Evolutionary conservation across 1,140 invertebrate genomes (phyloP).

Genomic region (Drosophila ironensis): DNA sequence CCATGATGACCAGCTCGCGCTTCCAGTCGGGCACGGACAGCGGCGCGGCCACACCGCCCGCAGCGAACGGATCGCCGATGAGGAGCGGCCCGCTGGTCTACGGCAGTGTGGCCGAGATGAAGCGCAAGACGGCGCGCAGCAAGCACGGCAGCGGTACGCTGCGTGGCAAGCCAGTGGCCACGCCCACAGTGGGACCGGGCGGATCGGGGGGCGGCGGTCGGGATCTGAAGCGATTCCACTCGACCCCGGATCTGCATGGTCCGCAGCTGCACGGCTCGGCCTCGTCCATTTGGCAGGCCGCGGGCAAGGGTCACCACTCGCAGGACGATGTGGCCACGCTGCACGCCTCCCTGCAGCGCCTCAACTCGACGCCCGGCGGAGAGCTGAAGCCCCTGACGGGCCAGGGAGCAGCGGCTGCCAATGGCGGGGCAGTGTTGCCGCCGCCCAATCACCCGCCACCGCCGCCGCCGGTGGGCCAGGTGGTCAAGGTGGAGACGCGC

Average conservation of each 20-base stretch:
- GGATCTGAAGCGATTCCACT: slow-evolving; percentile 91
- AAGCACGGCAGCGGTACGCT: slow-evolving; percentile 73
- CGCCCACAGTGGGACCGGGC: slow-evolving; percentile 66
- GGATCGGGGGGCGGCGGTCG: slow-evolving; percentile 43
- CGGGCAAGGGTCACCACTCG: slow-evolving; percentile 86
- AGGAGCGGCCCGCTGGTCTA: slow-evolving; percentile 88
- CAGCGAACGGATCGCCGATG: slow-evolving; percentile 83
- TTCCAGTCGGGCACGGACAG: slow-evolving; percentile 86
- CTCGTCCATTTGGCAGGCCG: slow-evolving; percentile 78
- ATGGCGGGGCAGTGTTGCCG: slow-evolving; percentile 82
- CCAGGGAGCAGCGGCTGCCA: background rate
- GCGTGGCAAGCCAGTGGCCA: slow-evolving; percentile 80
- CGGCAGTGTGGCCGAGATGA: slow-evolving; percentile 97
- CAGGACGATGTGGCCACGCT: slow-evolving; percentile 89
- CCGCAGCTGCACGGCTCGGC: slow-evolving; percentile 62
- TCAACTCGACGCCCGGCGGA: slow-evolving; percentile 49
- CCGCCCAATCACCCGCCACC: slow-evolving; percentile 88
- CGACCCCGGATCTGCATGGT: slow-evolving; percentile 89
- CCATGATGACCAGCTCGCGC: slow-evolving; percentile 88
- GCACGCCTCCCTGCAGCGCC: slow-evolving; percentile 76
- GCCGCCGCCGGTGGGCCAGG: slow-evolving; percentile 87
- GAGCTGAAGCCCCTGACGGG: slow-evolving; percentile 14
- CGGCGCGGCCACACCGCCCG: slow-evolving; percentile 84
- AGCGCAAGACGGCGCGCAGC: slow-evolving; percentile 85
- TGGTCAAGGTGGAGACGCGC: slow-evolving; percentile 88